These are phyloP conservation scores for Drosophila hamatofila DNA, from an alignment of 2,888 invertebrate species.

Conservation along the genomic window DNA sequence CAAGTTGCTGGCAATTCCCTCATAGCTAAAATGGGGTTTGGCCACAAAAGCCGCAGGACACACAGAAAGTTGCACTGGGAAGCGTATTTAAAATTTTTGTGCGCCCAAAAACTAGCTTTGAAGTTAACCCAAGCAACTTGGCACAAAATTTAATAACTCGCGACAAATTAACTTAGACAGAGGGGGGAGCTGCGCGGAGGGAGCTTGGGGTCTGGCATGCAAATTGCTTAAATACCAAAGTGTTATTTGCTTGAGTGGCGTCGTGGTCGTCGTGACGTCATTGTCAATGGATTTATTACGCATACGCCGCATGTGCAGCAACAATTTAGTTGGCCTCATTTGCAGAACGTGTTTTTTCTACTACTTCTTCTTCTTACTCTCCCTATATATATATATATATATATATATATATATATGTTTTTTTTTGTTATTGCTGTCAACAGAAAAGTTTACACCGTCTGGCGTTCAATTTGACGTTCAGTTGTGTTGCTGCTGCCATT, in stretches of 20 bases:
- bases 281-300: conserved; percentile 67
- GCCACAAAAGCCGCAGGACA: conserved; percentile 59
- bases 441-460: conserved; percentile 48
- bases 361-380: background rate
- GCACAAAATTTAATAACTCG: conserved; percentile 58
- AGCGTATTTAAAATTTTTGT: conserved; percentile 41
- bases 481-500: conserved; percentile 57
- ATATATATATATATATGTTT: background rate
- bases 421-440: conserved; percentile 31
- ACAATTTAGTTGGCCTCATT: conserved; percentile 62
- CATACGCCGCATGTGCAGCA: conserved; percentile 62
- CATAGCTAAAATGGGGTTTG: conserved; percentile 47
- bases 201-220: conserved; percentile 14
- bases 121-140: conserved; percentile 40
- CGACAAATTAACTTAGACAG: conserved; percentile 60
- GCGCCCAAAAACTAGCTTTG: conserved; percentile 50
- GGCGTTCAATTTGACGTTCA: conserved; percentile 46
- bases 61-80: conserved; percentile 17
- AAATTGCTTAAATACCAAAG: conserved; percentile 64
- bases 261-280: conserved; percentile 50
- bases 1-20: conserved; percentile 14
- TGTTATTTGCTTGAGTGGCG: conserved; percentile 60
- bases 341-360: conserved; percentile 12
- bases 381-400: no score
- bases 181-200: no score